Percentiles rank a stretch among this genome's conserved stretches.
Conservation (phyloP, 2,797 vertebrate species). For the Lateolabrax maculatus region DNA sequence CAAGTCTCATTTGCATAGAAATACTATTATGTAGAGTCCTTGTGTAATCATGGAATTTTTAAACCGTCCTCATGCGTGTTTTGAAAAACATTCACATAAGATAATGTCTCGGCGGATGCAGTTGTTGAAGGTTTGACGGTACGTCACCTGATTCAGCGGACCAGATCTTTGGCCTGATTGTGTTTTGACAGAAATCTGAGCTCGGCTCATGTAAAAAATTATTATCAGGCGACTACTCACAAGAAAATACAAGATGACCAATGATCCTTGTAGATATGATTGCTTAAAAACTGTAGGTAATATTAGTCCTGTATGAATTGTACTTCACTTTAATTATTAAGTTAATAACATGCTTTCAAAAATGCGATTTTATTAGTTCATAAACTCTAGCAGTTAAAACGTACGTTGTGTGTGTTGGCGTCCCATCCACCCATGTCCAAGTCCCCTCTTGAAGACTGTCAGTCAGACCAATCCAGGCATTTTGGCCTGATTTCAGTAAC, state of each 20-base stretch:
- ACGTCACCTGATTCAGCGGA: neutral
- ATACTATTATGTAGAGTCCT: neutral
- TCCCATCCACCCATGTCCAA: conserved; percentile 69
- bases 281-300: too few species aligned
- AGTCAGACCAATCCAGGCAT: conserved; percentile 66
- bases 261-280: neutral
- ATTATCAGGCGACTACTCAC: neutral
- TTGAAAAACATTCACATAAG: neutral
- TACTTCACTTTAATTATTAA: neutral
- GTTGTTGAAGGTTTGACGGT: neutral
- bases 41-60: neutral
- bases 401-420: conserved; percentile 31
- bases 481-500: rapidly evolving
- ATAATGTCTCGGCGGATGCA: neutral
- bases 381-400: too few species aligned
- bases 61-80: neutral
- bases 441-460: conserved; percentile 45
- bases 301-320: neutral
- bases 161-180: neutral
- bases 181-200: neutral
- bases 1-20: conserved; percentile 24
- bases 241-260: neutral
- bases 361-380: too few species aligned
- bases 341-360: neutral
- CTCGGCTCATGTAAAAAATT: neutral